Evolutionary conservation across 2,888 invertebrate species (phyloP).

Genomic region (Cynaeus angustus): DNA sequence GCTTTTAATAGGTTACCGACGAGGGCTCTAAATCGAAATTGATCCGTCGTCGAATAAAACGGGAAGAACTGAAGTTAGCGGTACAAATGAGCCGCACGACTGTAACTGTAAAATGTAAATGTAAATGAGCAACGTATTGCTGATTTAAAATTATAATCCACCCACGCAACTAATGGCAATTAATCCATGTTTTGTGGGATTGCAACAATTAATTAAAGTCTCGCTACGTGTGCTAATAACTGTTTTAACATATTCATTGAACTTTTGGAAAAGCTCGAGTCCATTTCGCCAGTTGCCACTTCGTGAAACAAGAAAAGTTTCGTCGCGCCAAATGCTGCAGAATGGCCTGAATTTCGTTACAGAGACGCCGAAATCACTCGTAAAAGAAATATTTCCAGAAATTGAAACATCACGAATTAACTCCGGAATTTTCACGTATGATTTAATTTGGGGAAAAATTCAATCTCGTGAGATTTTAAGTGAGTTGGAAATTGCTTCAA

Average conservation of each 20-base stretch:
- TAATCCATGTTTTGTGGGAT: background rate
- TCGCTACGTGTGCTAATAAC: too few relatives aligned
- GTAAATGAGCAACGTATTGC: background rate
- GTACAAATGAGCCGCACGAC: background rate
- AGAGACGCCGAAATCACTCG: constrained; percentile 17
- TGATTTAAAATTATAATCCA: background rate
- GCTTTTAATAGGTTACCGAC: background rate
- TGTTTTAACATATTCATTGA: too few relatives aligned
- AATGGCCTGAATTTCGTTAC: constrained; percentile 30
- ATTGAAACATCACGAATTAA: constrained; percentile 25
- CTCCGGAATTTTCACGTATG: background rate
- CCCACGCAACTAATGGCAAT: constrained; percentile 1
- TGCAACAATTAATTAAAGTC: background rate
- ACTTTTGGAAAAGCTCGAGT: too few relatives aligned
- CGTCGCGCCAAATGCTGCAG: constrained; percentile 7
- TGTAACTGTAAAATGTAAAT: background rate
- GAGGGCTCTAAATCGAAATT: background rate
- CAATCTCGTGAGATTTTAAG: background rate
- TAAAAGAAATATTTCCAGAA: constrained; percentile 35
- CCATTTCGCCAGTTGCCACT: too few relatives aligned
- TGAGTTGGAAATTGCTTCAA: background rate
- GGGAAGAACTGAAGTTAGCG: background rate
- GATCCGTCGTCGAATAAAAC: background rate
- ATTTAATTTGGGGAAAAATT: background rate
- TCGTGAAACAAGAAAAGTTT: constrained; percentile 30